Evolutionary conservation across 2,888 invertebrate genomes (phyloP), one percentile per base, ranked within the genome.

Genomic region (Trilocha varians): DNA sequence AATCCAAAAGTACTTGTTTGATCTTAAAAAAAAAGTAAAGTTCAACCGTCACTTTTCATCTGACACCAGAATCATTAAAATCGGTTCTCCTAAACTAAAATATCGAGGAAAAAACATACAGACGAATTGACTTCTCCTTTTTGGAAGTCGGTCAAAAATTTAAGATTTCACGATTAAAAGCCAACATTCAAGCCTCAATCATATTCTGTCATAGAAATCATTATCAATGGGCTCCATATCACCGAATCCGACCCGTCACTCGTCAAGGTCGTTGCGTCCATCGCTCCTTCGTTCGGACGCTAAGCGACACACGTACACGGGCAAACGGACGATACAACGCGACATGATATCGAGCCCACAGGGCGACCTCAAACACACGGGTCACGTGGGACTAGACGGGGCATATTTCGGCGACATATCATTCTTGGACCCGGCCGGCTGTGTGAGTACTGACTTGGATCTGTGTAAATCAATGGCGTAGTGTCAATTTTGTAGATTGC

Each of bases 291-390:
- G 89, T 32, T 78, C 82, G 3, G 89, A 89, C 52, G 83, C 87
- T 35, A 84, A 79, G 53, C 64, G 84, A 9, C 80, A 82, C 52
- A 80, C 84, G 6, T 78, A 70, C 53, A 87, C 87, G 13, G 87
- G 87, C 58, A 88, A 88, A 64, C 83, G 93, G 40, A 91, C 92
- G 53, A 87, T 97, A 42, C 89, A 93, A 44, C 91, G 95, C 6
- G 94, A 94, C 70, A 96, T 98, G 97, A 99, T 99, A 62, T 97
- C 98, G 38, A 92, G 94, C 46, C 99, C 99, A 0, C 97, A 98
- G 71, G 97, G 97, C 33, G 98, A 99, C 72, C 90, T 99, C 14
- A 95, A 97, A 62, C 99, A 99, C 71, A 99, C 97, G 0, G 88
- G 91, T 0, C 99, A 99, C 71, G 96, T 99, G 9, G 99, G 99